Percentiles rank a stretch among this genome's conserved stretches.
These are phyloP conservation scores for Papilio polytes DNA, from an alignment of 1,140 invertebrate species.

Conservation along the genomic window DNA sequence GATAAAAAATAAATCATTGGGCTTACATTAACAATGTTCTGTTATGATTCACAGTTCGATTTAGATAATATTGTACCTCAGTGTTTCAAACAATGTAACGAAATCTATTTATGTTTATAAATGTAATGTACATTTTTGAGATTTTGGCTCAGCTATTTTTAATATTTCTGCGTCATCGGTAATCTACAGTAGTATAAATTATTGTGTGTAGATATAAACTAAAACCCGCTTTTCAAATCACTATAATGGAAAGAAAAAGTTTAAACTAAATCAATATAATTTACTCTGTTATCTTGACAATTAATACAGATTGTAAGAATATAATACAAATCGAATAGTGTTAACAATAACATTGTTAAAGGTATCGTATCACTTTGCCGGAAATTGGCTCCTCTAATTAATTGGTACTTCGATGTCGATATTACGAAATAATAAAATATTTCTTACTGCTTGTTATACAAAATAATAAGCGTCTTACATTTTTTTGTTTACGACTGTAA, in stretches of 20 bases:
- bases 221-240: no score
- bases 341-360: neutral
- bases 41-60: neutral
- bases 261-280: no score
- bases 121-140: neutral
- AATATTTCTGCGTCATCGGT: neutral
- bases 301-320: neutral
- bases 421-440: neutral
- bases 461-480: neutral
- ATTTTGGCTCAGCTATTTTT: neutral
- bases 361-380: neutral
- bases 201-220: neutral
- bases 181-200: neutral
- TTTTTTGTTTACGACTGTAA: neutral
- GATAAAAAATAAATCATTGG: neutral
- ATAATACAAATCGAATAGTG: neutral
- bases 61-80: neutral
- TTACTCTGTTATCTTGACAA: no score
- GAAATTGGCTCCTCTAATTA: neutral
- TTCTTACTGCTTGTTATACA: neutral
- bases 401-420: neutral
- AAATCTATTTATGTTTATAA: conserved; percentile 15
- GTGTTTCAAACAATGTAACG: neutral
- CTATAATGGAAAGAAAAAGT: no score
- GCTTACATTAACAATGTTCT: neutral